Evolutionary conservation across 2,888 invertebrate genomes (phyloP), one percentile per base, ranked within the genome.

Genomic region (Poecilus cupreus): DNA sequence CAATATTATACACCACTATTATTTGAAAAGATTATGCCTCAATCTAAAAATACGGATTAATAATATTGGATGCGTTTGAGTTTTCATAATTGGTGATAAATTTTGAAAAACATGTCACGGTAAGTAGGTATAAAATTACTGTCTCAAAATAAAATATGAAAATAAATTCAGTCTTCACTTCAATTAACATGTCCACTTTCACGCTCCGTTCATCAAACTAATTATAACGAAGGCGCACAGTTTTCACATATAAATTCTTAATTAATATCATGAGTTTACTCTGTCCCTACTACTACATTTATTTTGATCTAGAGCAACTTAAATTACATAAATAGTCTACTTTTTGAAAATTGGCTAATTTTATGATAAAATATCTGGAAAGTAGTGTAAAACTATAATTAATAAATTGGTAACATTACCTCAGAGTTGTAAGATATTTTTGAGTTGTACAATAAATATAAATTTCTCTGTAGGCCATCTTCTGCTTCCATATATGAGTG

Each of bases 131-230:
- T 51, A 51, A 51, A 51, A 51, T 51, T 51, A 51, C 18, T 20
- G 3, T 10, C 20, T 57, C 10, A 22, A 57, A 57, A 57, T n/a
- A 57, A 57, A 57, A 24, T 51, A 51, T 51, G 57, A 57, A 57
- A 57, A 57, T 57, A 57, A 57, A 26, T 26, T 57, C 3, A 57
- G 24, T 64, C 32, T 64, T 18, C 64, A 37, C 64, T 64, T 57
- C 64, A 64, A 37, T 64, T 64, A 64, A 26, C 6, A 64, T 37
- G 64, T 64, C 16, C 64, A 64, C 64, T 64, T 64, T 64, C 64
- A 64, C 64, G 37, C 64, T 64, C 64, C 8, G 13, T 64, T 32
- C 32, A 10, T 64, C 37, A 37, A 20, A 16, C 32, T 64, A 64
- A 64, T 64, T 64, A 64, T 37, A 64, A 32, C 26, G 22, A 57